These are phyloP conservation scores for Grallaria varia DNA, from an alignment of 2,113 vertebrate species.

Conservation along the genomic window DNA sequence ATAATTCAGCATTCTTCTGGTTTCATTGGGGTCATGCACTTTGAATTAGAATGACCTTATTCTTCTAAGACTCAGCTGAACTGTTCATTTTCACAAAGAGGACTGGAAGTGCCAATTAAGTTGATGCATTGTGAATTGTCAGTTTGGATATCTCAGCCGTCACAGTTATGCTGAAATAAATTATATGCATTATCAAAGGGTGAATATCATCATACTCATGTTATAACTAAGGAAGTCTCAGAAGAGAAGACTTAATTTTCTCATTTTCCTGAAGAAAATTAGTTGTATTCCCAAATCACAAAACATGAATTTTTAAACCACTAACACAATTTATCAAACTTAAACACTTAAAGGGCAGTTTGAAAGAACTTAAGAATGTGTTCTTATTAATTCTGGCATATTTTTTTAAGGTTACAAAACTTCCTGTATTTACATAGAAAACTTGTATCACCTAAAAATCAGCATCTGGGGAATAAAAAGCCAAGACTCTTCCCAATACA, in stretches of 20 bases:
- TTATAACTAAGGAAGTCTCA: constrained; percentile 37
- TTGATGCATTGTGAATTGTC: background rate
- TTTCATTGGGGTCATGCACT: background rate
- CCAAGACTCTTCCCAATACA: background rate
- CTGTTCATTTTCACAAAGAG: background rate
- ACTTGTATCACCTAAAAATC: background rate
- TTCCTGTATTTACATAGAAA: background rate
- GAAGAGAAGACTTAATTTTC: constrained; percentile 54
- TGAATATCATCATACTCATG: constrained; percentile 8
- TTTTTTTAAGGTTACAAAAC: background rate
- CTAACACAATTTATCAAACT: constrained; percentile 17
- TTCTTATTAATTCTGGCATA: background rate
- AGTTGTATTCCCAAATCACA: constrained; percentile 47
- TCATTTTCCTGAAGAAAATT: constrained; percentile 64
- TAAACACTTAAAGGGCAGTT: constrained; percentile 3
- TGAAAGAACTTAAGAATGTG: background rate
- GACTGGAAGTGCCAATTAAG: constrained; percentile 31
- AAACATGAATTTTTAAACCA: constrained; percentile 55
- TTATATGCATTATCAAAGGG: constrained; percentile 34
- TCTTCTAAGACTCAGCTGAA: background rate
- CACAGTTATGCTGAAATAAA: constrained; percentile 40
- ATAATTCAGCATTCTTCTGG: background rate
- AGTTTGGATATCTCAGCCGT: background rate
- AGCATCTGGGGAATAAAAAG: background rate
- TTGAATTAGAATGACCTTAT: constrained; percentile 12